These are phyloP conservation scores for Gadus chalcogrammus DNA, from an alignment of 2,113 vertebrate genomes.

Conservation along the genomic window DNA sequence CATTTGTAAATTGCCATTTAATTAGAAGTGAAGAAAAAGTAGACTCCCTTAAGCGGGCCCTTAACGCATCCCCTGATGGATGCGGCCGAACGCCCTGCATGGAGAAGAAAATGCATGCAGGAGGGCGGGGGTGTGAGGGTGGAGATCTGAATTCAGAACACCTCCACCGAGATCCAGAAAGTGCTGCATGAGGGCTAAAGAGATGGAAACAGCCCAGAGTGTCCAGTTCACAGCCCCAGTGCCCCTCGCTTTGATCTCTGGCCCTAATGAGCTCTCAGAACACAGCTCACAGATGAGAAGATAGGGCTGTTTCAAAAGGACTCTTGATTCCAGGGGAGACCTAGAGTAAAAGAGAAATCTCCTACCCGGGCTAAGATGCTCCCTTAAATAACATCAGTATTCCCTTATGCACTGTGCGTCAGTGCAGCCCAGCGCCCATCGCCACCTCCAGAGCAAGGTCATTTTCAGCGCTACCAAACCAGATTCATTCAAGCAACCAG, in stretches of 20 bases:
- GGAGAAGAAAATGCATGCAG: constrained; percentile 19
- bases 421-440: constrained; percentile 53
- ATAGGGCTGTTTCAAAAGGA: constrained; percentile 51
- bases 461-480: constrained; percentile 50
- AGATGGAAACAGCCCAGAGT: constrained; percentile 60
- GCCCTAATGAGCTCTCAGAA: constrained; percentile 70
- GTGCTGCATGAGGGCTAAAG: constrained; percentile 51
- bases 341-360: constrained; percentile 40
- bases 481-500: constrained; percentile 34
- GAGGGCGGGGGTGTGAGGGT: constrained; percentile 44
- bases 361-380: constrained; percentile 53
- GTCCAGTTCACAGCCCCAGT: constrained; percentile 54
- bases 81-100: constrained; percentile 44
- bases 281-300: constrained; percentile 61
- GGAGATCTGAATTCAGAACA: constrained; percentile 49
- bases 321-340: constrained; percentile 53
- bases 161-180: constrained; percentile 53
- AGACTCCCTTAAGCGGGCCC: constrained; percentile 10
- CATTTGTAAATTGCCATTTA: constrained; percentile 8
- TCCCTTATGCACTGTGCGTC: constrained; percentile 52
- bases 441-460: constrained; percentile 52
- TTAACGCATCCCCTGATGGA: constrained; percentile 23
- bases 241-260: constrained; percentile 65
- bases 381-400: constrained; percentile 63
- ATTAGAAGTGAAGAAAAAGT: no score